Evolutionary conservation across 2,888 invertebrate genomes (phyloP).

Genomic region (Smittia aterrima): DNA sequence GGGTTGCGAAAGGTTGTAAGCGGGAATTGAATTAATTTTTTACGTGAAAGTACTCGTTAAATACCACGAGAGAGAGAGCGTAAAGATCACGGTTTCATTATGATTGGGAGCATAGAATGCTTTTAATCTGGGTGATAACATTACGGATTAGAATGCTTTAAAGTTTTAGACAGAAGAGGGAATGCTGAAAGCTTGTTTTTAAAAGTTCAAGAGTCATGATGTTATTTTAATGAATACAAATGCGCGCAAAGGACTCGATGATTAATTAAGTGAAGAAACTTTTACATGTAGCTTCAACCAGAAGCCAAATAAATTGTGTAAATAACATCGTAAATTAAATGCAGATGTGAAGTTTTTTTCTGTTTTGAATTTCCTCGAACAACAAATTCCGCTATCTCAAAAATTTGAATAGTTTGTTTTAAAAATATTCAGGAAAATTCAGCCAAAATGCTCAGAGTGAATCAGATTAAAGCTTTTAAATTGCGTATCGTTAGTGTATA

Average conservation of each 20-base stretch:
- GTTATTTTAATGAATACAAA: not conserved
- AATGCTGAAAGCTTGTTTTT: too few relatives aligned
- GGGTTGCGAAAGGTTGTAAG: not conserved
- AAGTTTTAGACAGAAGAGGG: too few relatives aligned
- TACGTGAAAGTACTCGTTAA: conserved; percentile 16
- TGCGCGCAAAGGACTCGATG: not conserved
- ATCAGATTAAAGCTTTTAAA: not conserved
- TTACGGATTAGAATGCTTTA: too few relatives aligned
- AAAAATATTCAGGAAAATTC: not conserved
- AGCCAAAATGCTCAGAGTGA: not conserved
- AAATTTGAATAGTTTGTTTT: not conserved
- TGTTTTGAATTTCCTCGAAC: too few relatives aligned
- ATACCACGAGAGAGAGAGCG: not conserved
- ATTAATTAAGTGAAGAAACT: conserved; percentile 13
- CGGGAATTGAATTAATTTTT: conserved; percentile 16
- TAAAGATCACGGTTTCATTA: not conserved
- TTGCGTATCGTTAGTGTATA: not conserved
- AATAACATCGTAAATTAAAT: conserved; percentile 9
- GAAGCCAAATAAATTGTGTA: not conserved
- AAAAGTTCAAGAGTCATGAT: not conserved
- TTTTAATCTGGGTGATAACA: not conserved
- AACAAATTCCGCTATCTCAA: not conserved
- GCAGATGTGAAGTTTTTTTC: not conserved
- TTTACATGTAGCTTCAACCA: not conserved
- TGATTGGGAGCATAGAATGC: not conserved